Evolutionary conservation across 2,888 invertebrate genomes (phyloP).

Genomic region (Branchellion lobata): DNA sequence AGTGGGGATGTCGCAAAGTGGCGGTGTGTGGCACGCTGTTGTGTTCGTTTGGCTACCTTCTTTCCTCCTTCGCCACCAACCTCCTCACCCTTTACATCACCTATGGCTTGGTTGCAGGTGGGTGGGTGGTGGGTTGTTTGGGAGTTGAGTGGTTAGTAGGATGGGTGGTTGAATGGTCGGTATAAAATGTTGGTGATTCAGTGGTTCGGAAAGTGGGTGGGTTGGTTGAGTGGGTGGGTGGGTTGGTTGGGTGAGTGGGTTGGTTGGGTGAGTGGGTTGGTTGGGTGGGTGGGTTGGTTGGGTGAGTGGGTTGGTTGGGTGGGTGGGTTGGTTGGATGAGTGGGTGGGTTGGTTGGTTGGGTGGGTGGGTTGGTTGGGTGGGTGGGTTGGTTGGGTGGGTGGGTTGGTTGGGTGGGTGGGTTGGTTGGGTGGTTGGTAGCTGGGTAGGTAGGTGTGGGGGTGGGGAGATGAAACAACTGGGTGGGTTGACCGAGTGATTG

Average conservation of each 20-base stretch:
- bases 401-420: constrained; percentile 21
- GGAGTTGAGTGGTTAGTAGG: constrained; percentile 40
- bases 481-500: too few species aligned
- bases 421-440: constrained; percentile 43
- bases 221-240: background rate
- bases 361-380: constrained; percentile 47
- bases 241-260: constrained; percentile 41
- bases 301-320: too few species aligned
- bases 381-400: too few species aligned
- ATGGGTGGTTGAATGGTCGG: constrained; percentile 44
- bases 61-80: constrained; percentile 43
- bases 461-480: too few species aligned
- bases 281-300: constrained; percentile 40
- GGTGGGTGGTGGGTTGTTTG: background rate
- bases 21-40: constrained; percentile 44
- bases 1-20: constrained; percentile 44
- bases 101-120: constrained; percentile 46
- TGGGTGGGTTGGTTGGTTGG: constrained; percentile 42
- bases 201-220: constrained; percentile 40
- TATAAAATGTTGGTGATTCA: background rate
- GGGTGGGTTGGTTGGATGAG: background rate
- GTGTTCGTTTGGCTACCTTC: constrained; percentile 38
- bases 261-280: constrained; percentile 46
- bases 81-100: constrained; percentile 42
- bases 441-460: too few species aligned